Conservation (phyloP, 2,113 vertebrate genomes). For the Protobothrops mucrosquamatus region DNA sequence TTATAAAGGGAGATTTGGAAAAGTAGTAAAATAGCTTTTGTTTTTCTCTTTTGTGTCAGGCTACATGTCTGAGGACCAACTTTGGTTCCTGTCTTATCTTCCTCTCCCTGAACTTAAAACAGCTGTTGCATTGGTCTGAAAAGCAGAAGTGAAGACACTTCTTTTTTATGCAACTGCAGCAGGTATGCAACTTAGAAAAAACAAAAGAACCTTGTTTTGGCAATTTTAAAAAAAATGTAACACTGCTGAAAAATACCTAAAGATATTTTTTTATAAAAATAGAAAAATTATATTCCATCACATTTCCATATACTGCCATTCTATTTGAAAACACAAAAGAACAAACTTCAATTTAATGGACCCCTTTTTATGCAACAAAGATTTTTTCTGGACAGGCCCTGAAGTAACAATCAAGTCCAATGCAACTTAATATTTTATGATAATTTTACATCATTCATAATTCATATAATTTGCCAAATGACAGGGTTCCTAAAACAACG, state of each 20-base stretch:
- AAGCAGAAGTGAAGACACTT: neutral
- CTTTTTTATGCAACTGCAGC: neutral
- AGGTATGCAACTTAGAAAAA: neutral
- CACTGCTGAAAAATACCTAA: neutral
- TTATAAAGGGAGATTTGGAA: neutral
- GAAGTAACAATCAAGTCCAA: neutral
- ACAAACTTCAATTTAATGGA: neutral
- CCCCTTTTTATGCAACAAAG: neutral
- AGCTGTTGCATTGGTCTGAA: neutral
- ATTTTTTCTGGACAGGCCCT: neutral
- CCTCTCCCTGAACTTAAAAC: neutral
- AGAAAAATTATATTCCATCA: neutral
- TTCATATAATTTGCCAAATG: neutral
- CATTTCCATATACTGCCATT: neutral
- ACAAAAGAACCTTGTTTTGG: neutral
- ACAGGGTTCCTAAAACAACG: neutral
- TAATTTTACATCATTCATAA: neutral
- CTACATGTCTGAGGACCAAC: neutral
- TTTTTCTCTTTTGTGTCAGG: neutral
- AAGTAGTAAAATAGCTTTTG: neutral
- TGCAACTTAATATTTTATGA: neutral
- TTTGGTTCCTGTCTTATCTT: neutral
- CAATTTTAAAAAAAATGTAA: neutral
- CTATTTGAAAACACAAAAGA: neutral
- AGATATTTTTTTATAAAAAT: neutral